Percentiles rank a stretch among this genome's conserved stretches.
phyloP scores from a whole-genome alignment of 2,797 vertebrate genomes.

The Darevskia mixta region DNA sequence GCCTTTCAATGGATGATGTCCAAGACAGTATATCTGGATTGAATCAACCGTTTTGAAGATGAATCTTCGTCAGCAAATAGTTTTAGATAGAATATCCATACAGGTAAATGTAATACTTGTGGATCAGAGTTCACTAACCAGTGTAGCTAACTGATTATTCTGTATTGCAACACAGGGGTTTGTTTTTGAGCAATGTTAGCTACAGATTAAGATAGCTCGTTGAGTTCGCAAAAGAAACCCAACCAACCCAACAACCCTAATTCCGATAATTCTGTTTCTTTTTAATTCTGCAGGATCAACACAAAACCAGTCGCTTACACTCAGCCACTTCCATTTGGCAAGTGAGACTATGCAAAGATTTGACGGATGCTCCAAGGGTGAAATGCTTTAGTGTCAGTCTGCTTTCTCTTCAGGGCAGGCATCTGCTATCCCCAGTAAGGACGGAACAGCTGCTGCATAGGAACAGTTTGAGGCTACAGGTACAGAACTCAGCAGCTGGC shows the following conservation, averaged over 20 bases:
- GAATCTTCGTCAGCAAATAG: too few relatives aligned
- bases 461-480: neutral
- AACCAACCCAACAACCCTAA: neutral
- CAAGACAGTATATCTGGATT: too few relatives aligned
- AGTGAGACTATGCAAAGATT: neutral
- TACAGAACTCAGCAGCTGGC: neutral
- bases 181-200: neutral
- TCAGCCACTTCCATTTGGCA: neutral
- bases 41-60: too few relatives aligned
- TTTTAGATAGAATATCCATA: too few relatives aligned
- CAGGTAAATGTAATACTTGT: too few relatives aligned
- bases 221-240: neutral
- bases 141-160: too few relatives aligned
- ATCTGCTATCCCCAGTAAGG: neutral
- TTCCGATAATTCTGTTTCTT: accelerated
- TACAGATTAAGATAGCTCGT: neutral
- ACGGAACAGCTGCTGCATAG: neutral
- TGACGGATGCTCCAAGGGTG: neutral
- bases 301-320: neutral
- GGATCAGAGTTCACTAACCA: too few relatives aligned
- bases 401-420: neutral
- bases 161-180: too few relatives aligned
- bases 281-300: conserved; percentile 3
- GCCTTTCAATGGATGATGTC: too few relatives aligned
- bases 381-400: neutral